Base-by-base conservation (phyloP, 2,888 invertebrate genomes). In the Diploptera punctata region DNA sequence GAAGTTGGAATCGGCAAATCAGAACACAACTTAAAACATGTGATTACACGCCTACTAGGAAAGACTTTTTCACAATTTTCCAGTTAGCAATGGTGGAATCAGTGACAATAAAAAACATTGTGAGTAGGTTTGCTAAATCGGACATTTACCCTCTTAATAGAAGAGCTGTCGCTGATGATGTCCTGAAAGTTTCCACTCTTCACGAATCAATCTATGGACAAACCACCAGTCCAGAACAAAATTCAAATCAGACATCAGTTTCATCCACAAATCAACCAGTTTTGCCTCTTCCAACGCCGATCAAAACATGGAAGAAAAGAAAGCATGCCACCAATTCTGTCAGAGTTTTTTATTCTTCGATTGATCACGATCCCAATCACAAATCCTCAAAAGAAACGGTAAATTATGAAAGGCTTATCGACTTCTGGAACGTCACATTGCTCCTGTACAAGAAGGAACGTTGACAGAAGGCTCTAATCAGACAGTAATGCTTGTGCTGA, bases 41-140 rank as follows among this genome's bases (percentile, higher is more conserved):
- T 61, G 61, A 18, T n/a, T 61, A 61, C 33, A 61, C 21, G 1
- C 61, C 31, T n/a, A 31, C 61, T 19, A 61, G 31, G 21, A 52
- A 52, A 3, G 21, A 52, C 10, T 52, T 52, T 19, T 52, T 52
- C 7, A 10, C 3, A 19, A 10, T 52, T 3, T 52, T 52, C 52
- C 18, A 2, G 2, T 2, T 3, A 1, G 7, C 7, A 18, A 2
- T 52, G 52, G 1, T 18, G 9, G 52, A 3, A 1, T 4, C 7
- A 21, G 21, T 24, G 52, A 19, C 10, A 10, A 5, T 2, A 52
- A 2, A 19, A 52, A 52, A 52, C 21, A 52, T 52, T 52, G 21
- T 52, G 2, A 19, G 52, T 52, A 19, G 5, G 4, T 52, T 52
- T 21, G 16, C 19, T 52, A 21, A 10, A 24, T 52, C 21, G 16